Conservation (phyloP, 2,797 vertebrate genomes). For the Phataginus tetradactyla region DNA sequence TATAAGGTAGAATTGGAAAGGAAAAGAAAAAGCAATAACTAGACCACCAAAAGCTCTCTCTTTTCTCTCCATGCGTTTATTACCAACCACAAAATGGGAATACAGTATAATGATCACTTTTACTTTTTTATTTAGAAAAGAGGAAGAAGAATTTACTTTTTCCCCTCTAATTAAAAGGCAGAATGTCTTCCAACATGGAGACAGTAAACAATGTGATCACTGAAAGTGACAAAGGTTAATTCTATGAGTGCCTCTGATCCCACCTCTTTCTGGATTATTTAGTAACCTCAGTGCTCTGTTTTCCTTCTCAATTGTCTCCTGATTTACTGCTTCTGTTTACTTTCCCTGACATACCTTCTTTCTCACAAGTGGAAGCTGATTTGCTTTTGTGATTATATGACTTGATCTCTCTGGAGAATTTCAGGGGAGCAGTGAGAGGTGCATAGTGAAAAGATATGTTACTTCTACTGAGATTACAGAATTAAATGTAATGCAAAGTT, state of each 20-base stretch:
- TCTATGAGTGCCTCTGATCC: neutral
- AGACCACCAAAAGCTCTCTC: neutral
- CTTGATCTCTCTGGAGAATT: constrained; percentile 61
- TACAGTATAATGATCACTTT: constrained; percentile 61
- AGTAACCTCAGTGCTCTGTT: constrained; percentile 48
- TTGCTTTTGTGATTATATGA: constrained; percentile 73
- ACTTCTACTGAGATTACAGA: constrained; percentile 62
- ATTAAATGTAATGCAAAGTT: constrained; percentile 66
- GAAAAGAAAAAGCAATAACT: neutral
- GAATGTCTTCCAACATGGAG: neutral
- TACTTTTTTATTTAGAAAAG: constrained; percentile 47
- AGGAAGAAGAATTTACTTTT: constrained; percentile 48
- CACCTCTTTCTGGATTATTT: constrained; percentile 52
- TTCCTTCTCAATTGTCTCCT: constrained; percentile 67
- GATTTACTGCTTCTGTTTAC: constrained; percentile 80
- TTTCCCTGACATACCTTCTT: constrained; percentile 61
- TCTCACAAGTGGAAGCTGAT: constrained; percentile 73
- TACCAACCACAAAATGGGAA: constrained; percentile 34
- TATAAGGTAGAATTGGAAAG: constrained; percentile 12
- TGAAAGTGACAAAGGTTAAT: constrained; percentile 61
- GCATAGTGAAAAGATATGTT: constrained; percentile 42
- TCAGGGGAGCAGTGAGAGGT: neutral
- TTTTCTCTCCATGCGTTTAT: neutral
- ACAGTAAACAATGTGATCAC: neutral
- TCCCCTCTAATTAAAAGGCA: constrained; percentile 51